Evolutionary conservation across 2,797 vertebrate genomes (phyloP).

Genomic region (Manis javanica): DNA sequence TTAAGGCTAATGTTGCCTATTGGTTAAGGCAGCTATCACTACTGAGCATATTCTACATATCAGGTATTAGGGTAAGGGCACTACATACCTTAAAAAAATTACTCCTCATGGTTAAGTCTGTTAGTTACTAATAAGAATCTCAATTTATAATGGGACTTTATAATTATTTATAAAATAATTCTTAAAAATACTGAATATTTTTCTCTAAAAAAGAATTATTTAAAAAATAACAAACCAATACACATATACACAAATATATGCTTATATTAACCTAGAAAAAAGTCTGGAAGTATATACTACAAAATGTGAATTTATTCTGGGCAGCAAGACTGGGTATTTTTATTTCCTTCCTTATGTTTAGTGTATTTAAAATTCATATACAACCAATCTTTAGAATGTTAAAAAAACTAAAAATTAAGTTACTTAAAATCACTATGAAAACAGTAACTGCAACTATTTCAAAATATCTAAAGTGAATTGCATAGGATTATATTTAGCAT

Average conservation of each 20-base stretch:
- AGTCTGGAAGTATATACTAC: not conserved
- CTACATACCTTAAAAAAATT: not conserved
- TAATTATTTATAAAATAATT: too few species aligned
- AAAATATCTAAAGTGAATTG: conserved; percentile 17
- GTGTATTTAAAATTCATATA: not conserved
- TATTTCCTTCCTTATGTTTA: not conserved
- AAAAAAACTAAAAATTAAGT: conserved; percentile 19
- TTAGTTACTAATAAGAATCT: not conserved
- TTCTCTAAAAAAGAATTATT: not conserved
- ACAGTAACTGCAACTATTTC: not conserved
- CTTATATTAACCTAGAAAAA: not conserved
- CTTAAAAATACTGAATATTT: not conserved
- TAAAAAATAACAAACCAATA: not conserved
- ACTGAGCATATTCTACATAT: not conserved
- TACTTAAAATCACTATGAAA: not conserved
- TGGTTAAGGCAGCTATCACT: not conserved
- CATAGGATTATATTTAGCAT: not conserved
- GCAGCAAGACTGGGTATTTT: not conserved
- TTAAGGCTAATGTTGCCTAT: not conserved
- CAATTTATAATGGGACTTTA: not conserved
- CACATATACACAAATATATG: not conserved
- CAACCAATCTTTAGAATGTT: conserved; percentile 1
- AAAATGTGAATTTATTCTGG: conserved; percentile 14
- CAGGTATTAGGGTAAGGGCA: not conserved
- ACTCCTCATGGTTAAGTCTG: not conserved